Base-by-base conservation (phyloP, 2,888 invertebrate genomes). In the Aethes cnicana region DNA sequence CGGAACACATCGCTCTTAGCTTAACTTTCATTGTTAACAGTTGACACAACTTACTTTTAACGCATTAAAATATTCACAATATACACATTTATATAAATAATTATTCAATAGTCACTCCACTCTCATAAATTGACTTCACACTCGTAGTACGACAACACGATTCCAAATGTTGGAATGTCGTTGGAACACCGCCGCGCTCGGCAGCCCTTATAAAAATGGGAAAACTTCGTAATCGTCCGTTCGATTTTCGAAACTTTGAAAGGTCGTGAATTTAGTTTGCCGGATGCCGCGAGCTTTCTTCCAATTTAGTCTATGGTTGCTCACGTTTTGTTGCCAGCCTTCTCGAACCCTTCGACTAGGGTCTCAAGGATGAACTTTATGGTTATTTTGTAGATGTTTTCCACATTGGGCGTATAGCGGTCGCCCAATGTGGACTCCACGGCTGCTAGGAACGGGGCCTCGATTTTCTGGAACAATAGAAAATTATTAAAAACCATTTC, bases 291-390 rank as follows among this genome's bases (percentile, higher is more conserved):
- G 53, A 53, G 47, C 37, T 56, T 47, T 48, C 46, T 47, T 14
- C 36, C 17, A 2, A 30, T 20, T 42, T 50, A 41, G 7, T 50
- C 12, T 47, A 42, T 48, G 44, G n/a, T 41, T 35, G 73, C 71
- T 79, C 79, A 83, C 81, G 83, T 79, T 43, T 71, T 75, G 56
- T 71, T 79, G 25, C 81, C 84, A 18, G 79, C 84, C 46, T 82
- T 84, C 66, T 95, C 94, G 82, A 91, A 96, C 47, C 97, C 97
- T 64, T 93, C 93, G 63, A 96, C 91, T 66, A 97, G 91, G 12
- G 96, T 96, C 80, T 96, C 94, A 76, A 97, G 92, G 64, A 97
- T 96, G 81, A 97, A 95, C 80, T 96, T 95, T 76, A 97, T 97
- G 60, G 96, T 95, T 68, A 95, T 93, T 87, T 95, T 94, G 91